Evolutionary conservation across 1,140 invertebrate species (phyloP), one percentile per base, ranked within the genome.

Genomic region (Cyclina sinensis): DNA sequence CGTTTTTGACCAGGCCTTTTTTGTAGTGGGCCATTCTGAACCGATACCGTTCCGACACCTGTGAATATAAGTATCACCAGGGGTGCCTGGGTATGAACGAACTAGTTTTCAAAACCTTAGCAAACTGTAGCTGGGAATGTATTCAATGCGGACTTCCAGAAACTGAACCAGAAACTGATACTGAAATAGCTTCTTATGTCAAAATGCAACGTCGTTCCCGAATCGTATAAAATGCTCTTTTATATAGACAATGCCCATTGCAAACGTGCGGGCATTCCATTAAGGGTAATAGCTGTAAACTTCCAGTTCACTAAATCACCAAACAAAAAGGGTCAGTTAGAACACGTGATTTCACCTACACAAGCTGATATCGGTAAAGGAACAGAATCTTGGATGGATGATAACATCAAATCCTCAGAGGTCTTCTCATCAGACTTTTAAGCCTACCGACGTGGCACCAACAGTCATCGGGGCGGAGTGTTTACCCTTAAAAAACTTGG

Each of bases 321-420:
- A n/a, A n/a, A 37, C 24, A 82, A 62, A 14, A 82, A 59, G 27
- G 80, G 7, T 37, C 16, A 37, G 39, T 37, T 82, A n/a, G 24
- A 65, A 12, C 62, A 82, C 37, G 65, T 82, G 54, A 65, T 82
- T 21, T 18, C 21, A 32, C 16, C 80, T 37, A 35, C 59, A 21
- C 80, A 82, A 57, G 80, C 80, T 14, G 57, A 68, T n/a, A 62
- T 82, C 21, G 37, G 62, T 57, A 82, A 37, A 14, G 59, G 80
- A 54, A 82, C 59, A 65, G 59, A 82, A 65, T 82, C 54, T 24
- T 82, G 80, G 80, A 54, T 82, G 21, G 43, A 82, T 48, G 59
- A 82, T 21, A 62, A 21, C n/a, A 48, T 82, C 12, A n/a, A 35
- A 7, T 82, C 80, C 37, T 32, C 59, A 27, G 59, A 82, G n/a